phyloP scores from a whole-genome alignment of 2,113 vertebrate species.

The Brachyhypopomus occidentalis region DNA sequence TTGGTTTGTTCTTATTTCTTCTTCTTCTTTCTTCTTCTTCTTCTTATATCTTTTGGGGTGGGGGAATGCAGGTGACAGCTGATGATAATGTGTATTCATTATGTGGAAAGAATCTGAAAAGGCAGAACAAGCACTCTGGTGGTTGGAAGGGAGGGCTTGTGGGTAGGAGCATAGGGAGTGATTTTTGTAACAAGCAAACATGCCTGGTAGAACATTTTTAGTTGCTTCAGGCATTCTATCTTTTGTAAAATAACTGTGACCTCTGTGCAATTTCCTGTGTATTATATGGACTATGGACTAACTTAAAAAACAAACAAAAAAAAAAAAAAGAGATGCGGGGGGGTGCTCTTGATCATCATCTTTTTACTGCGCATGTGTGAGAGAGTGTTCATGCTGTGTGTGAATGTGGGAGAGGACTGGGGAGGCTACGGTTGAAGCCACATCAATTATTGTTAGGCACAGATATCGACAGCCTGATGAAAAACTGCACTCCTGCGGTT shows the following conservation, averaged over 20 bases:
- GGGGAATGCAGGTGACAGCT: slow-evolving; percentile 29
- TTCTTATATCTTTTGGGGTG: slow-evolving; percentile 45
- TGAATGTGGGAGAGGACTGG: slow-evolving; percentile 56
- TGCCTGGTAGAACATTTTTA: slow-evolving; percentile 68
- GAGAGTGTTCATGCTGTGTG: slow-evolving; percentile 60
- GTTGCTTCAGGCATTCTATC: slow-evolving; percentile 71
- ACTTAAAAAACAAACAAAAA: slow-evolving; percentile 53
- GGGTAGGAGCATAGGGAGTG: slow-evolving; percentile 41
- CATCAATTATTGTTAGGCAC: slow-evolving; percentile 45
- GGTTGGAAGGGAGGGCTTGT: slow-evolving; percentile 45
- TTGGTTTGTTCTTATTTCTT: slow-evolving; percentile 22
- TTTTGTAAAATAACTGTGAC: slow-evolving; percentile 77
- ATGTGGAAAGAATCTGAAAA: slow-evolving; percentile 53
- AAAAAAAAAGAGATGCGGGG: slow-evolving; percentile 32
- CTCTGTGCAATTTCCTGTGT: slow-evolving; percentile 74
- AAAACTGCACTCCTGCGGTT: slow-evolving; percentile 57
- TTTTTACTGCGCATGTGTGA: slow-evolving; percentile 69
- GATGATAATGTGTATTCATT: slow-evolving; percentile 49
- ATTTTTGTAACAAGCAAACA: slow-evolving; percentile 63
- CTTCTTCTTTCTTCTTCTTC: slow-evolving; percentile 36
- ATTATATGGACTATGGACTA: slow-evolving; percentile 69
- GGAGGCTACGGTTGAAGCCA: slow-evolving; percentile 38
- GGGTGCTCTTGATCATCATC: slow-evolving; percentile 60
- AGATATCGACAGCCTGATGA: slow-evolving; percentile 50
- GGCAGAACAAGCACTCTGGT: slow-evolving; percentile 44